Conservation (phyloP, 2,113 vertebrate genomes). For the Raja brachyura region DNA sequence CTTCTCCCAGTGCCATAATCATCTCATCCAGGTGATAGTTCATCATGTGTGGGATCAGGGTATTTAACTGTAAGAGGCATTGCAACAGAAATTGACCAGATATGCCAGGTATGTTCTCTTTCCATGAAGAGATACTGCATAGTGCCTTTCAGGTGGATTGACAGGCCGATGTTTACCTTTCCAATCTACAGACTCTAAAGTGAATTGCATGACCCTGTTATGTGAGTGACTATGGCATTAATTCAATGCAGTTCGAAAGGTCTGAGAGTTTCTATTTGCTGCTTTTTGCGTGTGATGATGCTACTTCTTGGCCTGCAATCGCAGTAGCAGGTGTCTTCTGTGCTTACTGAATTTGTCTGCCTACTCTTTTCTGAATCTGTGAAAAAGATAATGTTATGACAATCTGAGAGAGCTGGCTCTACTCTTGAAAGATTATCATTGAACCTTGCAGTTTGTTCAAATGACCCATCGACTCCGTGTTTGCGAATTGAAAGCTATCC, state of each 20-base stretch:
- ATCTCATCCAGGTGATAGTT: background rate
- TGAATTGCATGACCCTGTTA: background rate
- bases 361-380: too few relatives aligned
- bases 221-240: background rate
- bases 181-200: background rate
- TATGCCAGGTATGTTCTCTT: background rate
- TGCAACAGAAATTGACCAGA: too few relatives aligned
- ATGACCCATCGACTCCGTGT: background rate
- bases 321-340: too few relatives aligned
- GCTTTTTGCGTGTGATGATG: too few relatives aligned
- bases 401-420: too few relatives aligned
- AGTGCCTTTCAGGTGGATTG: background rate
- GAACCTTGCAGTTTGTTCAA: background rate
- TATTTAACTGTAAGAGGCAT: too few relatives aligned
- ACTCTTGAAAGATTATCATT: background rate
- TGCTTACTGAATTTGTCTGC: too few relatives aligned
- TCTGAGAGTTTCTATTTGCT: too few relatives aligned
- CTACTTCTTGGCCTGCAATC: too few relatives aligned
- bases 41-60: background rate
- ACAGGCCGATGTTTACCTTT: background rate
- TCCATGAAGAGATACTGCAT: background rate
- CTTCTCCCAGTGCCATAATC: background rate
- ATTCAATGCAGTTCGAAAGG: too few relatives aligned
- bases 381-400: too few relatives aligned
- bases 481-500: background rate